These are phyloP conservation scores for Anneissia japonica DNA, from an alignment of 35 echinoderm and acorn worm species.

Conservation along the genomic window DNA sequence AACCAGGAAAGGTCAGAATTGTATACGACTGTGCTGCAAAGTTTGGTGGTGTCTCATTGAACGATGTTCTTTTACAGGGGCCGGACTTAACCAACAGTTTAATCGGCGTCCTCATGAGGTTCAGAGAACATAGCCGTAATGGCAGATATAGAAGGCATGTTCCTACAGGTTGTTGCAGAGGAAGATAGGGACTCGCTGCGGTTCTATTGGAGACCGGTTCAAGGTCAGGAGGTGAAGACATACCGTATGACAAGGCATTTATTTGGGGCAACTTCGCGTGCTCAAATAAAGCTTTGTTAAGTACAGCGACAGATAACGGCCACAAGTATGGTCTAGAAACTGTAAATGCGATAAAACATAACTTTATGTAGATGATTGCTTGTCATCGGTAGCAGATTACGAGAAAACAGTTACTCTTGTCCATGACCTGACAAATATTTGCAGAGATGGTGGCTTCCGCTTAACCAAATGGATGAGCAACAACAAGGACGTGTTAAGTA, in stretches of 20 bases:
- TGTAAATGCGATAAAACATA: background rate
- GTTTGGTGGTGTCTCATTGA: background rate
- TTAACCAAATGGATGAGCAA: background rate
- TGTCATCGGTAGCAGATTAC: background rate
- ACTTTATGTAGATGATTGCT: constrained; percentile 35
- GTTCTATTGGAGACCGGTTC: constrained; percentile 18
- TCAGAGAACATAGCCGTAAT: constrained; percentile 9
- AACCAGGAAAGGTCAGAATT: constrained; percentile 9
- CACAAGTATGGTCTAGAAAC: background rate
- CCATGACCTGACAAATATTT: constrained; percentile 17
- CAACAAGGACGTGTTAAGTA: background rate
- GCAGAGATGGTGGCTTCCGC: background rate
- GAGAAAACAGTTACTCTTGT: background rate
- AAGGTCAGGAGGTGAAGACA: background rate
- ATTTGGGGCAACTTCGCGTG: constrained; percentile 18
- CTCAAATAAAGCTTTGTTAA: constrained; percentile 17
- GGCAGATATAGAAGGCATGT: constrained; percentile 27
- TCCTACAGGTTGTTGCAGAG: constrained; percentile 15
- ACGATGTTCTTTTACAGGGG: constrained; percentile 35
- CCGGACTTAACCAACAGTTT: constrained; percentile 26
- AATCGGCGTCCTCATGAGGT: constrained; percentile 4
- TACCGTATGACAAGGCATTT: constrained; percentile 28
- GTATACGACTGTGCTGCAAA: constrained; percentile 35
- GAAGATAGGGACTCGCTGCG: background rate
- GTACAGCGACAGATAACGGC: constrained; percentile 15